Evolutionary conservation across 1,140 invertebrate genomes (phyloP).

Genomic region (Papilio helenus): DNA sequence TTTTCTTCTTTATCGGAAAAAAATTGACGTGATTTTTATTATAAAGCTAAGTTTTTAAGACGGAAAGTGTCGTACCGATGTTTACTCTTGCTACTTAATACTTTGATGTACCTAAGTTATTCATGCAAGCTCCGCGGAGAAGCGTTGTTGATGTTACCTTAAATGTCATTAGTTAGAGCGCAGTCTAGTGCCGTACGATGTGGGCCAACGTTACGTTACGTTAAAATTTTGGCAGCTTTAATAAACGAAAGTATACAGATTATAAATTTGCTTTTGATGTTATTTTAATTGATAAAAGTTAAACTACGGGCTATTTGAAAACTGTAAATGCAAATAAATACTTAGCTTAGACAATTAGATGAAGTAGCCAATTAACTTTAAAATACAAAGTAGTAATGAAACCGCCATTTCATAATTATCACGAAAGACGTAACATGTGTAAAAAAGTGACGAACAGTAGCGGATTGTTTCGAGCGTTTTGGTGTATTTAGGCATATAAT

Average conservation of each 20-base stretch:
- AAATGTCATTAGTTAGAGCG: constrained; percentile 28
- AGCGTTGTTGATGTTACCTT: constrained; percentile 30
- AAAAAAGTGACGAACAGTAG: too few species aligned
- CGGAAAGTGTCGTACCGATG: not conserved
- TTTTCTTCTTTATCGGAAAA: not conserved
- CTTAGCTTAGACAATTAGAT: not conserved
- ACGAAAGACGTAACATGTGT: too few species aligned
- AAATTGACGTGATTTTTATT: not conserved
- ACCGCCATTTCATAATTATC: not conserved
- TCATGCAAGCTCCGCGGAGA: constrained; percentile 19
- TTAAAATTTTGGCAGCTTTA: constrained; percentile 13
- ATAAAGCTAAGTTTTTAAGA: not conserved
- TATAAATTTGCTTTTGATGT: not conserved
- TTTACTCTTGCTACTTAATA: constrained; percentile 11
- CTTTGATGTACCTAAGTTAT: constrained; percentile 2
- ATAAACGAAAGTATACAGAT: not conserved
- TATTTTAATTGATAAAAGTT: not conserved
- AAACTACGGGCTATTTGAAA: not conserved
- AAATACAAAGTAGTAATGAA: not conserved
- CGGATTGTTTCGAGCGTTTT: too few species aligned
- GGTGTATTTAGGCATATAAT: not conserved
- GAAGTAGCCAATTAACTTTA: not conserved
- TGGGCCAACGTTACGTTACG: not conserved
- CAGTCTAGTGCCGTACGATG: constrained; percentile 6
- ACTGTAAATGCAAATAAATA: not conserved